Evolutionary conservation across 2,888 invertebrate genomes (phyloP), one percentile per base, ranked within the genome.

Genomic region (Brachypalpus laphriformis): DNA sequence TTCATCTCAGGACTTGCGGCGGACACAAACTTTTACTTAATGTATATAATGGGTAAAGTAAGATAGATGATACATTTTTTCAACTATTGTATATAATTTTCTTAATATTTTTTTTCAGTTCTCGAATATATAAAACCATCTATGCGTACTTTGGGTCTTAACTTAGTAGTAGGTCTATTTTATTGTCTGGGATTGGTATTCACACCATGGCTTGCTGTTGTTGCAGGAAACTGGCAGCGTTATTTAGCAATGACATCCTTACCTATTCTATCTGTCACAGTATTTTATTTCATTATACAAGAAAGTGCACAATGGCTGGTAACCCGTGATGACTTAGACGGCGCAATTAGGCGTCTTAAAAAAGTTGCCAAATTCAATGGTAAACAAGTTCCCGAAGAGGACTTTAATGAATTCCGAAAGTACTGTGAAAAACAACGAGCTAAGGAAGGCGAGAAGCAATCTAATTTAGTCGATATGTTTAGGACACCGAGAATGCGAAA

Each of bases 261-360:
- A 75, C 94, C 94, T 14, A 92, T 93, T 63, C 87, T 93, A 0
- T 87, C 92, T 22, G 92, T 94, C 31, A 87, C 92, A 6, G 76
- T 90, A 2, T 94, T 93, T 87, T 94, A 94, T 87, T 92, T 93
- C 47, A 89, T 94, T 54, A 93, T 93, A 18, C 94, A 94, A n/a
- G 94, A 94, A 89, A 94, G 94, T 87, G 94, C 94, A 0, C 93
- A 94, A 87, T 94, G 94, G 94, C 89, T 94, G 57, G 92, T 94
- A 2, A 93, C 94, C 71, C 93, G 93, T 87, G 93, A 94, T 28
- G 91, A 92, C 82, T 89, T 92, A 0, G 93, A 93, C 49, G 92
- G 93, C 40, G 94, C 94, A 7, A 92, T 94, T 1, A 88, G 89
- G 56, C 93, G 94, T 65, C 93, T 94, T 72, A 91, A 92, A 87